These are phyloP conservation scores for Phacellophora camtschatica DNA, from an alignment of 30 jellyfish, hydroid and myxozoan species.

Conservation along the genomic window DNA sequence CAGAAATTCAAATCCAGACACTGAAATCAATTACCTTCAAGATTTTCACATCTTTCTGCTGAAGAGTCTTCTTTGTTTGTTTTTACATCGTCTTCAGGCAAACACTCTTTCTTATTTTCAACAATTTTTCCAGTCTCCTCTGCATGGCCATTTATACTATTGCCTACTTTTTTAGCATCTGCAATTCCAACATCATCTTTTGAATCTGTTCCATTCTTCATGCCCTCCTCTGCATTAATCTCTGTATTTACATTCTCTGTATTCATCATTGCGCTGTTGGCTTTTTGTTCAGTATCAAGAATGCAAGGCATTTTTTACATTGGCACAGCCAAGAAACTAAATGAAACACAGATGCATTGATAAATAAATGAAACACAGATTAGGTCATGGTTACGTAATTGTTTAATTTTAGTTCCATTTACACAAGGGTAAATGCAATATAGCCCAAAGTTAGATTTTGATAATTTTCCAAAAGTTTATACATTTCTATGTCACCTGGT, in stretches of 20 bases:
- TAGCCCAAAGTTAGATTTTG: too few relatives aligned
- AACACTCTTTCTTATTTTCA: background rate
- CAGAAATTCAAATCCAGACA: too few relatives aligned
- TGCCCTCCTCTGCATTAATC: background rate
- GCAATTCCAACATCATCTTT: background rate
- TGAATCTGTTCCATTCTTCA: background rate
- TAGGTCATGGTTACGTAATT: too few relatives aligned
- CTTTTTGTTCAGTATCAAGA: conserved; percentile 39
- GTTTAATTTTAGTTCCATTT: too few relatives aligned
- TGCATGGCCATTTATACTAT: background rate
- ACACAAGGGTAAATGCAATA: too few relatives aligned
- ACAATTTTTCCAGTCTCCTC: background rate
- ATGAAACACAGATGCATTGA: background rate
- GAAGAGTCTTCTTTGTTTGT: background rate
- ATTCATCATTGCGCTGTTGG: background rate
- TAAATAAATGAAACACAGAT: background rate
- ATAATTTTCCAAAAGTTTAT: too few relatives aligned
- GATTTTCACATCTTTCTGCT: background rate
- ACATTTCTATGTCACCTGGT: too few relatives aligned
- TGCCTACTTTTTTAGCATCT: background rate
- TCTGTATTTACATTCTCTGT: background rate
- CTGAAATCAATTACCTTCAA: conserved; percentile 42
- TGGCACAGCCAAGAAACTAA: background rate
- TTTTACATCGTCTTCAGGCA: background rate
- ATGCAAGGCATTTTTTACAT: conserved; percentile 63